These are phyloP conservation scores for Coenonympha arcania DNA, from an alignment of 2,888 invertebrate genomes.

Conservation along the genomic window DNA sequence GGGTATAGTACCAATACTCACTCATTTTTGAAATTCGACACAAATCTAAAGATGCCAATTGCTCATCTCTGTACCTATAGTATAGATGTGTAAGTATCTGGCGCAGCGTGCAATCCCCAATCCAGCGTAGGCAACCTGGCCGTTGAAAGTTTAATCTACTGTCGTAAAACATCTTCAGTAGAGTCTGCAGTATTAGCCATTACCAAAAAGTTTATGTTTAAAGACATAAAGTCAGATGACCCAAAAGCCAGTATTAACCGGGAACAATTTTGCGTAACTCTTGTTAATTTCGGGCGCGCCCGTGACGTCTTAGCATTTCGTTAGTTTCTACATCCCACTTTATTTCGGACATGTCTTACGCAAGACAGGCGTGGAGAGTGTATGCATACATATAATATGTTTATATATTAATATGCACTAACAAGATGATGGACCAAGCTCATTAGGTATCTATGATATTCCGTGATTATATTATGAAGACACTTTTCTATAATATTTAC, in stretches of 20 bases:
- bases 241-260: conserved; percentile 12
- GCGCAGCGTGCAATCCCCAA: not conserved
- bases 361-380: conserved; percentile 33
- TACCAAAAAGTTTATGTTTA: conserved; percentile 4
- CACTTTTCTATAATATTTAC: no score
- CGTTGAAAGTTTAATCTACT: not conserved
- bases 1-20: no score
- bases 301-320: conserved; percentile 48
- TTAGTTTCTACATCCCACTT: conserved; percentile 42
- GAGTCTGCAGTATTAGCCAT: not conserved
- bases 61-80: not conserved
- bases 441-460: no score
- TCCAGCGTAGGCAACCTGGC: not conserved
- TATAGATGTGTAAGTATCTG: no score
- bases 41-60: no score
- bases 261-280: conserved; percentile 47
- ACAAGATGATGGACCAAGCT: not conserved
- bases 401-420: not conserved
- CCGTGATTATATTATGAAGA: no score
- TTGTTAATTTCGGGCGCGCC: conserved; percentile 42
- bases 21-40: not conserved
- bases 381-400: not conserved
- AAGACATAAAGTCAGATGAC: conserved; percentile 5
- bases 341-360: conserved; percentile 59
- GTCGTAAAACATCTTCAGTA: conserved; percentile 1